Evolutionary conservation across 2,797 vertebrate species (phyloP), one percentile per base, ranked within the genome.

Genomic region (Sternarchorhynchus goeldii): DNA sequence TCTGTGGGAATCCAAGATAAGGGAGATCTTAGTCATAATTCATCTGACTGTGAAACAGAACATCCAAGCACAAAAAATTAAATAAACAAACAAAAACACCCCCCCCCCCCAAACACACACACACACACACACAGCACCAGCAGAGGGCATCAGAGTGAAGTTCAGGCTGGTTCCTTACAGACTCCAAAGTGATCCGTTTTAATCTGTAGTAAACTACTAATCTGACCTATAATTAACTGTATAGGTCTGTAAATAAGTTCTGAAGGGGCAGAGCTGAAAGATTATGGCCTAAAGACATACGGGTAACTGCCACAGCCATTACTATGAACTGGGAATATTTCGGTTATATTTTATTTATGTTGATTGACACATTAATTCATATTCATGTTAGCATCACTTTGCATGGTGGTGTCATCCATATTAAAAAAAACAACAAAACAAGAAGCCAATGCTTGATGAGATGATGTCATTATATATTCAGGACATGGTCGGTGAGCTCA

Each of bases 1-100:
- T 90, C 97, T 99, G 91, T 78, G 1, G 25, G 25, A 17, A 65
- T 50, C 45, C 45, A 36, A 5, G 2, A 16, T 5, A 6, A 32
- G 32, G 7, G 16, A 57, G 2, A 74, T 2, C 0, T 50, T 18
- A n/a, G 10, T 34, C 18, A 76, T 25, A 57, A 17, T 64, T 73
- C 5, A 78, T 20, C 25, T 45, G 63, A 32, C 20, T 0, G 12
- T 10, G 41, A 66, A 41, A 45, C 10, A 16, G 16, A 59, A 8
- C 16, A 29, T 18, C 6, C 29, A 7, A 4, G 1, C 7, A 60
- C 1, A 73, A 45, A 29, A 6, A 53, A 55, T 55, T 10, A 56
- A 56, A 56, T 56, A 20, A 58, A 58, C 7, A 20, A 58, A n/a
- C n/a, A n/a, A n/a, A n/a, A n/a, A n/a, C n/a, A n/a, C n/a, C n/a